Percentiles rank a stretch among this genome's conserved stretches.
Conservation (phyloP, 1,140 invertebrate species). For the Gryon sp. region DNA sequence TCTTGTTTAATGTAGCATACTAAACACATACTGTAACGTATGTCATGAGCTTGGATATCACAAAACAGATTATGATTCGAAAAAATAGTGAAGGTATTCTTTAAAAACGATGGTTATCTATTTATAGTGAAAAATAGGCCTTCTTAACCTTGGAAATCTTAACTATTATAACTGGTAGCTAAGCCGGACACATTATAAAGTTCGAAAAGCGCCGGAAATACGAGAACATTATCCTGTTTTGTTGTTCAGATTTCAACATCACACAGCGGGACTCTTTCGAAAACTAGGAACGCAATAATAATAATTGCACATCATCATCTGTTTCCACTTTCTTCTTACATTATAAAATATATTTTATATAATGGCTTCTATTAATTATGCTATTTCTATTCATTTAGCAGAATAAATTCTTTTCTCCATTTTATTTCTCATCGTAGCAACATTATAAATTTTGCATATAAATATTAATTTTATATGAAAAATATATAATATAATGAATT, state of each 20-base stretch:
- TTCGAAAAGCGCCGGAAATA: conserved; percentile 24
- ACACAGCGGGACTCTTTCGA: conserved; percentile 25
- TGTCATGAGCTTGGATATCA: neutral
- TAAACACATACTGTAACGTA: neutral
- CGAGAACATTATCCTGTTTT: conserved; percentile 19
- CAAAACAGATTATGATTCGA: neutral
- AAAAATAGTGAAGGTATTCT: neutral
- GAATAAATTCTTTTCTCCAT: neutral
- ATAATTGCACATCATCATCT: conserved; percentile 44
- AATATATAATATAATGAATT: neutral
- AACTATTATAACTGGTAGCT: conserved; percentile 42
- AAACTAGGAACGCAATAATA: conserved; percentile 13
- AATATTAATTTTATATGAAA: conserved; percentile 2
- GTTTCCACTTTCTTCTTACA: conserved; percentile 34
- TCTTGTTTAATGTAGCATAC: no score
- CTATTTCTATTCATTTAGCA: neutral
- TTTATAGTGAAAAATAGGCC: conserved; percentile 13
- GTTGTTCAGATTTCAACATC: conserved; percentile 16
- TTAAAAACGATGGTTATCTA: conserved; percentile 20
- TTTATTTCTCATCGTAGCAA: no score
- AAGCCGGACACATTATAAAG: neutral
- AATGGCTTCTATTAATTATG: conserved; percentile 3
- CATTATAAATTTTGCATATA: neutral
- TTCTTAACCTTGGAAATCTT: conserved; percentile 7
- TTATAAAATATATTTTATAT: conserved; percentile 12